Evolutionary conservation across 1,140 invertebrate genomes (phyloP).

Genomic region (Bombus vancouverensis): DNA sequence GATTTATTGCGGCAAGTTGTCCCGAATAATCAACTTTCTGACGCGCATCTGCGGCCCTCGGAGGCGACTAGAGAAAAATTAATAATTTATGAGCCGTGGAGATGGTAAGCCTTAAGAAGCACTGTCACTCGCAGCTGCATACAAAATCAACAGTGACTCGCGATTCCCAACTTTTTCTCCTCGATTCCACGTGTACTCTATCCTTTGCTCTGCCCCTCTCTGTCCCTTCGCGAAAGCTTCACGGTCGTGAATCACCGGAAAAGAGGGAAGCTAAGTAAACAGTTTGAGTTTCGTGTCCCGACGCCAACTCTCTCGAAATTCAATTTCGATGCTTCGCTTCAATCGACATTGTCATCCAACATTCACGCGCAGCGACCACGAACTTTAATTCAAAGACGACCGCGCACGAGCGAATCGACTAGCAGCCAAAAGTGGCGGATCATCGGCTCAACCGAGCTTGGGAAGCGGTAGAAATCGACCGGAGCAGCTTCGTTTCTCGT

Average conservation of each 20-base stretch:
- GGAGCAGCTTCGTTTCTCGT: too few relatives aligned
- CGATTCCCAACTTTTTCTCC: constrained; percentile 16
- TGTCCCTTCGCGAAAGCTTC: background rate
- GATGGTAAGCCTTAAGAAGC: constrained; percentile 5
- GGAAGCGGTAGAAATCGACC: background rate
- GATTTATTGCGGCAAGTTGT: constrained; percentile 22
- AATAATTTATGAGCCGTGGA: constrained; percentile 16
- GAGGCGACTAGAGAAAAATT: constrained; percentile 9
- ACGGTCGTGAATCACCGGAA: constrained; percentile 8
- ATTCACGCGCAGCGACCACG: background rate
- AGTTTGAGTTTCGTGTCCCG: constrained; percentile 15
- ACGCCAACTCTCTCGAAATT: constrained; percentile 10
- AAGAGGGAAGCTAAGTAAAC: constrained; percentile 25
- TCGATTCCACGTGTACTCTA: background rate
- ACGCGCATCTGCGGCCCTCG: constrained; percentile 22
- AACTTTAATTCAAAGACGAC: background rate
- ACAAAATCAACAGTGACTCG: constrained; percentile 19
- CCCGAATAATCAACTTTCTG: constrained; percentile 31
- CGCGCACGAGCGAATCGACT: background rate
- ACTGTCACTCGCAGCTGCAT: constrained; percentile 30
- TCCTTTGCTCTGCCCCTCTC: too few relatives aligned
- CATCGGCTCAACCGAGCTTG: background rate
- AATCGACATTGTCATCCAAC: constrained; percentile 21
- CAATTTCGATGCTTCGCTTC: constrained; percentile 1
- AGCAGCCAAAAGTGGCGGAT: background rate